phyloP scores from a whole-genome alignment of 2,888 invertebrate species.

The Caenorhabditis sp. region DNA sequence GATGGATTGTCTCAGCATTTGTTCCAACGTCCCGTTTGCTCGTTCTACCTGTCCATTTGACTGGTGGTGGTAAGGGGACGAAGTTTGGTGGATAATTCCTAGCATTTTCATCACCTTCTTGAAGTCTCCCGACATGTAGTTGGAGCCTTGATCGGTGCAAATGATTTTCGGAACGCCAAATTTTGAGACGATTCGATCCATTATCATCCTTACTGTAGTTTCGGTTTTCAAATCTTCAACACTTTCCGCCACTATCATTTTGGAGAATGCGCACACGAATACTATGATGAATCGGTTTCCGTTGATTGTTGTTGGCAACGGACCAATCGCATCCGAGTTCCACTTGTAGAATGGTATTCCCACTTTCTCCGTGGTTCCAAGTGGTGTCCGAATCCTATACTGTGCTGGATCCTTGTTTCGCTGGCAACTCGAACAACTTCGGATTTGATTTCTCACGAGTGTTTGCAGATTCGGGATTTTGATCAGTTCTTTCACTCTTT shows the following conservation, averaged over 20 bases:
- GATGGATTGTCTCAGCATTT: constrained; percentile 7
- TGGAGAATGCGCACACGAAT: constrained; percentile 15
- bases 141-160: constrained; percentile 13
- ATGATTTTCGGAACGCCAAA: constrained; percentile 15
- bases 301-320: constrained; percentile 16
- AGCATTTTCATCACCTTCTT: not conserved
- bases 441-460: not conserved
- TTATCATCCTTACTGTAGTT: not conserved
- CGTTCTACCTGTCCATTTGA: constrained; percentile 40
- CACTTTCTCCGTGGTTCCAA: not conserved
- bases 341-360: constrained; percentile 16
- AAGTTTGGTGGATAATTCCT: not conserved
- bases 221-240: not conserved
- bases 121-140: constrained; percentile 10
- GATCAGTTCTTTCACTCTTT: not conserved
- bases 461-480: not conserved
- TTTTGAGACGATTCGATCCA: constrained; percentile 5
- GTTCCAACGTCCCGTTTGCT: constrained; percentile 29
- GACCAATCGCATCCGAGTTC: constrained; percentile 26
- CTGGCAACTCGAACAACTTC: not conserved
- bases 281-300: constrained; percentile 26
- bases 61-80: constrained; percentile 32
- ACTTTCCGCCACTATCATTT: constrained; percentile 15
- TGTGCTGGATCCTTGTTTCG: constrained; percentile 5
- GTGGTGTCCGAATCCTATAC: not conserved